A percentile compares a stretch with the other conserved stretches of the same genome.
These are phyloP conservation scores for Autographa gamma DNA, from an alignment of 2,888 invertebrate genomes.

Conservation along the genomic window DNA sequence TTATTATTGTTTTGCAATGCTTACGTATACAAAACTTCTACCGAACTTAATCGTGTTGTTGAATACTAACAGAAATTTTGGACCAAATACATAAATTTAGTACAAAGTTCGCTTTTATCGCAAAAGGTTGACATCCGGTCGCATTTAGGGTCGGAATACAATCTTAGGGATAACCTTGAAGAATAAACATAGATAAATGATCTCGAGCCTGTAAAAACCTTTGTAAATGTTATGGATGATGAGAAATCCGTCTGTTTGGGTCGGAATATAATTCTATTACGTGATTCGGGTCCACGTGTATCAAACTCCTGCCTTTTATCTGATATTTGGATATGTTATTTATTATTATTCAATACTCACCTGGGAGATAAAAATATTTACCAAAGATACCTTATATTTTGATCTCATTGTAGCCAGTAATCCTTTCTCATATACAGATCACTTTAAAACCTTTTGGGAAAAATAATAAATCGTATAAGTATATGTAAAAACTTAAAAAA, in stretches of 20 bases:
- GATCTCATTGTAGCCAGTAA: too few relatives aligned
- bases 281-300: neutral
- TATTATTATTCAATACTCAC: neutral
- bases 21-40: neutral
- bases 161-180: slow-evolving; percentile 2
- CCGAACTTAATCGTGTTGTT: neutral
- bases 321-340: neutral
- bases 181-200: slow-evolving; percentile 6
- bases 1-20: neutral
- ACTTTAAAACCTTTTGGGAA: too few relatives aligned
- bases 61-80: neutral
- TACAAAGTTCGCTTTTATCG: neutral
- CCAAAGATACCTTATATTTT: too few relatives aligned
- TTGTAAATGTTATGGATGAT: slow-evolving; percentile 8
- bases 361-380: neutral
- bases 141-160: neutral
- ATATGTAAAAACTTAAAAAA: too few relatives aligned
- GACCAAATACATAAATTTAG: neutral
- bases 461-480: too few relatives aligned
- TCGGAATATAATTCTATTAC: slow-evolving; percentile 4
- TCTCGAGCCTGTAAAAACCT: slow-evolving; percentile 1
- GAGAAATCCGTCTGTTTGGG: slow-evolving; percentile 6
- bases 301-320: neutral
- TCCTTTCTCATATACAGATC: too few relatives aligned
- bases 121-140: neutral